phyloP scores from a whole-genome alignment of 2,888 invertebrate genomes.

The Drepanosiphum platanoidis region DNA sequence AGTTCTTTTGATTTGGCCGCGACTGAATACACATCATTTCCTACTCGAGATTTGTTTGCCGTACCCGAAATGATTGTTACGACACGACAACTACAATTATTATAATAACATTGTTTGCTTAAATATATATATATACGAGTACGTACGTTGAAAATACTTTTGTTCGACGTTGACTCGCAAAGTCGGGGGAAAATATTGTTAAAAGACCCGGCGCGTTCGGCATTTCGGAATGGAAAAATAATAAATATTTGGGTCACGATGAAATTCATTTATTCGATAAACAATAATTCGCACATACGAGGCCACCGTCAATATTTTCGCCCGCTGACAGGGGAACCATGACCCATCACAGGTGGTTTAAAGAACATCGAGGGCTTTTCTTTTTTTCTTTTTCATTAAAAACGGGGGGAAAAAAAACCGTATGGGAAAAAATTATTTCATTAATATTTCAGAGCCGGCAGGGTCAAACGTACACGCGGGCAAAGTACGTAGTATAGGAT shows the following conservation, averaged over 20 bases:
- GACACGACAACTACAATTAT: not conserved
- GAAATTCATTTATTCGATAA: not conserved
- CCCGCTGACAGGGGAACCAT: constrained; percentile 24
- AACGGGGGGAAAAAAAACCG: not conserved
- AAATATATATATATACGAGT: not conserved
- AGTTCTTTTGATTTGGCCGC: not conserved
- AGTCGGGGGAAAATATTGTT: not conserved
- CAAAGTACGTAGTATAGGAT: no score
- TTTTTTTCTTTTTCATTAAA: no score
- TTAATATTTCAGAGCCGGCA: not conserved
- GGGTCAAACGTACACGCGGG: not conserved
- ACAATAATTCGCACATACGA: not conserved
- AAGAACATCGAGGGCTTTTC: not conserved
- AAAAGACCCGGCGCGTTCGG: not conserved
- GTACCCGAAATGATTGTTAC: not conserved
- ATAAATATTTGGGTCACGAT: constrained; percentile 17
- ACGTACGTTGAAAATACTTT: not conserved
- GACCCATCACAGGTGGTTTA: constrained; percentile 26
- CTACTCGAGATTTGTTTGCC: not conserved
- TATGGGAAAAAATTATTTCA: not conserved
- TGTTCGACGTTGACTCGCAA: not conserved
- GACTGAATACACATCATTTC: not conserved
- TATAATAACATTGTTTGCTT: not conserved
- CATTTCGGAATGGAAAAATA: not conserved
- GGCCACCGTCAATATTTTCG: constrained; percentile 8